Base-by-base conservation (phyloP, 1,140 invertebrate species). In the Aphelenchoides avenae region DNA sequence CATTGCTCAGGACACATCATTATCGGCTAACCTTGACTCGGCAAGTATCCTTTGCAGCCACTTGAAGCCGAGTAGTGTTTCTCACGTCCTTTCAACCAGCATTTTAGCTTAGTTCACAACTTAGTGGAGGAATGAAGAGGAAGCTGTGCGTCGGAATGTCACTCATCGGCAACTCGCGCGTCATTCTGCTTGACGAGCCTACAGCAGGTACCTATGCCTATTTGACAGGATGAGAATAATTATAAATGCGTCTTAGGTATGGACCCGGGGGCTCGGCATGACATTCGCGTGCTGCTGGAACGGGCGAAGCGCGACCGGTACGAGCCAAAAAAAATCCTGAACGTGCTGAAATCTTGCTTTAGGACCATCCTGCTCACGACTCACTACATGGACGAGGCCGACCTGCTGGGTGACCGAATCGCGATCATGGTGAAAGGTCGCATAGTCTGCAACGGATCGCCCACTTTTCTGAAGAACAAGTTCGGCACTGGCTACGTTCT, bases 321-420 rank as follows among this genome's bases (percentile, higher is more conserved):
- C 27, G 20, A 29, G n/a, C n/a, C n/a, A n/a, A n/a, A n/a, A n/a
- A n/a, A 60, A 55, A 51, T 49, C 15, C 11, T 43, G 9, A 54
- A 20, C n/a, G 13, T 15, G n/a, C n/a, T n/a, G n/a, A n/a, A n/a
- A n/a, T 44, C 9, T 27, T 26, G 47, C 3, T 64, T 66, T 22
- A 65, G 60, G 13, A 62, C 60, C 9, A 64, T 66, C 24, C 27
- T 97, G 4, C 83, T 97, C 1, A 92, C 90, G 1, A 97, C 92
- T 1, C 92, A 97, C 78, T 93, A 89, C 78, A 94, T 97, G 90
- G 92, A 96, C 79, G 93, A 97, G 81, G 92, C 92, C 6, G 92
- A 97, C 79, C 83, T 88, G 18, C 81, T 96, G 0, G 91, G 90
- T 1, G 82, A 83, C 62, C 54, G 80, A 52, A 77, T 81, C 31